A percentile compares a stretch with the other conserved stretches of the same genome.
phyloP scores from a whole-genome alignment of 2,888 invertebrate genomes.

The Hirtodrosophila confusa region DNA sequence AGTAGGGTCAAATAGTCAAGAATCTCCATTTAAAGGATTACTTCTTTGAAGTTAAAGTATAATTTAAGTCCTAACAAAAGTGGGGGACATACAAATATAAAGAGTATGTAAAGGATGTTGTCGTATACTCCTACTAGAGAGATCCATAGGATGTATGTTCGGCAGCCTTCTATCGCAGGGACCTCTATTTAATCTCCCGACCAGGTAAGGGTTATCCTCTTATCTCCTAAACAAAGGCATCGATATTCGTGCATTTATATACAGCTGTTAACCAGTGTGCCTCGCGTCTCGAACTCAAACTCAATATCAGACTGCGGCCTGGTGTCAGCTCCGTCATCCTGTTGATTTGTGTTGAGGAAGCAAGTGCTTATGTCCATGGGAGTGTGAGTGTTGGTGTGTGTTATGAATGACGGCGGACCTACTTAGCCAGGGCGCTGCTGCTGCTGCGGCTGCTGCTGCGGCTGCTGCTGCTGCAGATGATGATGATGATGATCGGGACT shows the following conservation, averaged over 20 bases:
- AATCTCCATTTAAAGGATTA: too few relatives aligned
- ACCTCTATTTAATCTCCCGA: too few relatives aligned
- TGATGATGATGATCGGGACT: constrained; percentile 24
- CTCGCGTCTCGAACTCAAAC: constrained; percentile 9
- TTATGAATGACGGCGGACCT: constrained; percentile 64
- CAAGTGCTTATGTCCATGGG: constrained; percentile 66
- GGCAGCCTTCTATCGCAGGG: too few relatives aligned
- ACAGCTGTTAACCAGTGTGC: constrained; percentile 6
- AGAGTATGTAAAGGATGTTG: too few relatives aligned
- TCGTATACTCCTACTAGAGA: too few relatives aligned
- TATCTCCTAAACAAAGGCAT: too few relatives aligned
- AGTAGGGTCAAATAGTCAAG: too few relatives aligned
- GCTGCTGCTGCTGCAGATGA: constrained; percentile 25
- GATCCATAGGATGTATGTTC: too few relatives aligned
- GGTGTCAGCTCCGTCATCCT: constrained; percentile 74
- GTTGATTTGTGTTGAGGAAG: constrained; percentile 76
- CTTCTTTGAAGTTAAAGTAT: too few relatives aligned
- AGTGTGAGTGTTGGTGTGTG: constrained; percentile 32
- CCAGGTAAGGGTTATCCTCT: too few relatives aligned
- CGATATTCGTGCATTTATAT: neutral
- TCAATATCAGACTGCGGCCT: constrained; percentile 18
- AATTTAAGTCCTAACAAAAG: too few relatives aligned
- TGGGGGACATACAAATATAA: too few relatives aligned
- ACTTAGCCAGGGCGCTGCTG: constrained; percentile 58
- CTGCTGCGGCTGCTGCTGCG: constrained; percentile 26